Evolutionary conservation across 2,113 vertebrate species (phyloP).

Genomic region (Scomber japonicus): DNA sequence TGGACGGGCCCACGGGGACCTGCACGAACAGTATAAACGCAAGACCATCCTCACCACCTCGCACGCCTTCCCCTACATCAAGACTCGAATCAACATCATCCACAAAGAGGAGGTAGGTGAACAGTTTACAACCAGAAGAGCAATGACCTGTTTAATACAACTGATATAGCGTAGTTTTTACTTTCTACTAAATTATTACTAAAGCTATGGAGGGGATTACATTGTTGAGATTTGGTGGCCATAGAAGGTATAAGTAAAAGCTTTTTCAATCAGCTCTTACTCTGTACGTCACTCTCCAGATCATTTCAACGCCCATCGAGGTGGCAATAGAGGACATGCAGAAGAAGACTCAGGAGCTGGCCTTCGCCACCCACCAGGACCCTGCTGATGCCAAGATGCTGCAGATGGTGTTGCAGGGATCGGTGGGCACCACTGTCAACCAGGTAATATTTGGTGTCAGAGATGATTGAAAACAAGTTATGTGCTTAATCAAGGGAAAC

Average conservation of each 20-base stretch:
- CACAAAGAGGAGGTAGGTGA: constrained; percentile 95
- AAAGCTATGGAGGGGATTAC: too few relatives aligned
- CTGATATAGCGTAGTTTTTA: too few relatives aligned
- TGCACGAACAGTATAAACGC: constrained; percentile 97
- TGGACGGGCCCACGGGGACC: constrained; percentile 95
- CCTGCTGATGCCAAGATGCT: constrained; percentile 98
- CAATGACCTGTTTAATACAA: too few relatives aligned
- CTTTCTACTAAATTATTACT: too few relatives aligned
- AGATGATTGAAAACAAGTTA: background rate
- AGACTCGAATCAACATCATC: constrained; percentile 98
- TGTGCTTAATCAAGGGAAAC: background rate
- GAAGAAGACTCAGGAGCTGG: constrained; percentile 98
- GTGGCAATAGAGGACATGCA: constrained; percentile 99
- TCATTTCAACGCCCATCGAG: constrained; percentile 97
- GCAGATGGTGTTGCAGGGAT: constrained; percentile 99
- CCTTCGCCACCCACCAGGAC: constrained; percentile 98
- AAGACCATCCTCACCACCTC: constrained; percentile 98
- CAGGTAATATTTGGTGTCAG: constrained; percentile 84
- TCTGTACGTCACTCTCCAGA: constrained; percentile 76
- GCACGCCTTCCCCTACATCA: constrained; percentile 98
- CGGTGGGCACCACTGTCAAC: constrained; percentile 99
- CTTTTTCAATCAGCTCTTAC: background rate
- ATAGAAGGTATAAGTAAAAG: too few relatives aligned
- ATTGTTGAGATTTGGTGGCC: too few relatives aligned
- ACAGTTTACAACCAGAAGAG: background rate